phyloP scores from a whole-genome alignment of 2,113 vertebrate genomes.

The Osmerus eperlanus region DNA sequence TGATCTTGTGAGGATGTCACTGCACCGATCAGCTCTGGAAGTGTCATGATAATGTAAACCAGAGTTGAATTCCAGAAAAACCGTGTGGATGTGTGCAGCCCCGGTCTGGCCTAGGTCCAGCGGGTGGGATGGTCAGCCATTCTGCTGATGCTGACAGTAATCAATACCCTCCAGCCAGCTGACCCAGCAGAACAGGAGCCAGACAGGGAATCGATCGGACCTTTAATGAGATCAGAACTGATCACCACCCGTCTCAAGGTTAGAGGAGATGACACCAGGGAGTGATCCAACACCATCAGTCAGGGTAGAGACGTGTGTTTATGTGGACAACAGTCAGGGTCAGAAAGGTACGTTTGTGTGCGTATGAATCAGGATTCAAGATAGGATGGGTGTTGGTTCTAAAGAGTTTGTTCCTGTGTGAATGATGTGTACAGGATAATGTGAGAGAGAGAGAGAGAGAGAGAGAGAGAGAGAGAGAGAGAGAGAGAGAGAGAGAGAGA shows the following conservation, averaged over 20 bases:
- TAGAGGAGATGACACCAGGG: slow-evolving; percentile 14
- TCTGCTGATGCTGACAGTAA: slow-evolving; percentile 51
- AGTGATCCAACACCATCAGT: slow-evolving; percentile 20
- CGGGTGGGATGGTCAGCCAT: slow-evolving; percentile 39
- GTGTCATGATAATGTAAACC: no score
- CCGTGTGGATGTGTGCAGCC: no score
- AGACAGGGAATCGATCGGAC: slow-evolving; percentile 45
- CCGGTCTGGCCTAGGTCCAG: slow-evolving; percentile 27
- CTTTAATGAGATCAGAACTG: slow-evolving; percentile 52
- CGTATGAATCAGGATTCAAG: background rate
- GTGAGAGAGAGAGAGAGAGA: no score
- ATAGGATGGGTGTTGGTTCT: background rate
- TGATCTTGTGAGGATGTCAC: no score
- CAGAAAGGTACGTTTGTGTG: background rate
- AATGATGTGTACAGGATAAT: no score
- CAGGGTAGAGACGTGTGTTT: background rate
- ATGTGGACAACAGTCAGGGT: background rate
- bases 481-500: no score
- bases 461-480: no score
- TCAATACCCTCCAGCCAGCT: slow-evolving; percentile 47
- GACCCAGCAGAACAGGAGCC: slow-evolving; percentile 50
- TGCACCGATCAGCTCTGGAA: no score
- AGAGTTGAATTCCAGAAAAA: no score
- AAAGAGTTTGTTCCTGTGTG: background rate
- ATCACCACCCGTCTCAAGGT: slow-evolving; percentile 27